Evolutionary conservation across 2,797 vertebrate species (phyloP).

Genomic region (Triplophysa bombifrons): DNA sequence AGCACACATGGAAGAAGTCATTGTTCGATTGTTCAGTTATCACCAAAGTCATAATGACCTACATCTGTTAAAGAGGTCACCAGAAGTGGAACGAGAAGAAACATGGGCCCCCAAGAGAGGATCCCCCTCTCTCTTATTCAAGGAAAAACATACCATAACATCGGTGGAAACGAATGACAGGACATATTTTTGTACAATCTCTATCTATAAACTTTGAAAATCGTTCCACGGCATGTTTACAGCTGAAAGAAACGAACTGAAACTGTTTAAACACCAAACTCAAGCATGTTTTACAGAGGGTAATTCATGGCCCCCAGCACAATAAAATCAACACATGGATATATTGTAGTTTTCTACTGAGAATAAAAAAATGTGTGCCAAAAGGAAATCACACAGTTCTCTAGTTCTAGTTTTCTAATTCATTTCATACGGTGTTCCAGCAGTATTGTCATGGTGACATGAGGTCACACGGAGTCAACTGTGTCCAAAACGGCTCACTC

Average conservation of each 20-base stretch:
- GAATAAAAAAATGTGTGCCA: neutral
- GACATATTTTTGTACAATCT: neutral
- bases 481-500: too few species aligned
- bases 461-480: too few species aligned
- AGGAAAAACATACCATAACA: slow-evolving; percentile 29
- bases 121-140: slow-evolving; percentile 1
- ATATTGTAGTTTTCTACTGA: neutral
- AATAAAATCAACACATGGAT: neutral
- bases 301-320: slow-evolving; percentile 1
- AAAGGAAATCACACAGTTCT: neutral
- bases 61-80: slow-evolving; percentile 40
- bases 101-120: slow-evolving; percentile 16
- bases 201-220: slow-evolving; percentile 1
- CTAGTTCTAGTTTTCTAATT: neutral
- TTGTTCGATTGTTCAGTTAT: slow-evolving; percentile 37
- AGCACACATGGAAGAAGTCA: slow-evolving; percentile 30
- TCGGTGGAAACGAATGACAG: slow-evolving; percentile 16
- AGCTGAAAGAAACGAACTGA: neutral
- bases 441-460: neutral
- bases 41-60: slow-evolving; percentile 36
- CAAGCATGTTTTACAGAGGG: neutral
- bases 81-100: slow-evolving; percentile 18
- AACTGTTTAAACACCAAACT: slow-evolving; percentile 7
- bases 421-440: neutral
- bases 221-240: neutral